Percentiles rank a stretch among this genome's conserved stretches.
Conservation (phyloP, 2,797 vertebrate genomes). For the Squalus acanthias region DNA sequence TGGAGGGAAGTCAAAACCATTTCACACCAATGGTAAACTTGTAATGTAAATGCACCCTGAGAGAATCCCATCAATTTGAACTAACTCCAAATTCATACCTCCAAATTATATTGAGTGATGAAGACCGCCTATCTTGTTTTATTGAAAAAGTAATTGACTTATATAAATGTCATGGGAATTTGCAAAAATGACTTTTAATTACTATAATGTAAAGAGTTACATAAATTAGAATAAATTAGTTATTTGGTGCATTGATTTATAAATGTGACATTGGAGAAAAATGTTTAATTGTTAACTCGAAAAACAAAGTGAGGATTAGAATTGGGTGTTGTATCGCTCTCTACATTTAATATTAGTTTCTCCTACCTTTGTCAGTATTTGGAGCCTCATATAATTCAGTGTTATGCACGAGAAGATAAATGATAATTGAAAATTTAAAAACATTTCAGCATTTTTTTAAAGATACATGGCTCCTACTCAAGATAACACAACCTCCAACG, state of each 20-base stretch:
- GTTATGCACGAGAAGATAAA: neutral
- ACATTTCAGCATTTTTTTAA: neutral
- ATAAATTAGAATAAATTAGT: conserved; percentile 22
- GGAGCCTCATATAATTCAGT: neutral
- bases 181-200: conserved; percentile 30
- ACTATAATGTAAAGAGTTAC: conserved; percentile 20
- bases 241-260: neutral
- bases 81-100: neutral
- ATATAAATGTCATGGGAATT: neutral
- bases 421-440: neutral
- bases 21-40: neutral
- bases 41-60: neutral
- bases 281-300: neutral
- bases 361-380: neutral
- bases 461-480: neutral
- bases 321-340: neutral
- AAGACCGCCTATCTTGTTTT: neutral
- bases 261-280: conserved; percentile 8
- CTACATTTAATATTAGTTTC: neutral
- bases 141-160: conserved; percentile 16
- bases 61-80: neutral
- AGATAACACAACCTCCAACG: neutral
- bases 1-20: neutral
- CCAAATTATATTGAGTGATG: neutral
- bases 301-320: neutral